Conservation (phyloP, 2,797 vertebrate species). For the Gorsachius magnificus region DNA sequence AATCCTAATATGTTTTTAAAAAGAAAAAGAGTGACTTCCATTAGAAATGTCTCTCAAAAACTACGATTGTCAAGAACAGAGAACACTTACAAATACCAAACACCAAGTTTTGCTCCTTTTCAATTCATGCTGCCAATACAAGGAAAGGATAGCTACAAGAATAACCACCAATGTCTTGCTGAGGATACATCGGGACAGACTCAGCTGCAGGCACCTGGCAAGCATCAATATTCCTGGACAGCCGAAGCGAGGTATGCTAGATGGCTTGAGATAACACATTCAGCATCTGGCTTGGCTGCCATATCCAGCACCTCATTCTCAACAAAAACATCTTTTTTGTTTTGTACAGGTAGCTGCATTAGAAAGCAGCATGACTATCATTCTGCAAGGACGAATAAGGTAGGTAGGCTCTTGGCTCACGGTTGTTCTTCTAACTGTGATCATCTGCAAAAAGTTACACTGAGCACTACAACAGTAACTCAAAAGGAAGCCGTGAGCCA, state of each 20-base stretch:
- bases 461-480: neutral
- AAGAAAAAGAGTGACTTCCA: neutral
- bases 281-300: neutral
- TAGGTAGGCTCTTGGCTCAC: neutral
- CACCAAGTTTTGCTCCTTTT: neutral
- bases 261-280: neutral
- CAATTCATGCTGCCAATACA: neutral
- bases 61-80: neutral
- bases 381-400: neutral
- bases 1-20: constrained; percentile 80
- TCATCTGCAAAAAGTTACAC: neutral
- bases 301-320: neutral
- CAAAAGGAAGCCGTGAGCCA: neutral
- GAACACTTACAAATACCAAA: neutral
- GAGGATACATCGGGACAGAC: neutral
- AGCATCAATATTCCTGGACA: neutral
- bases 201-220: neutral
- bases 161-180: neutral
- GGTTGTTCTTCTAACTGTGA: neutral
- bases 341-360: neutral
- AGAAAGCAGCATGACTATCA: neutral
- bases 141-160: neutral
- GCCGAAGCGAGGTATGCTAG: neutral
- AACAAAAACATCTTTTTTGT: neutral
- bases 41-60: neutral